Percentiles rank a stretch among this genome's conserved stretches.
These are phyloP conservation scores for Brienomyrus longianalis DNA, from an alignment of 2,113 vertebrate species.

Conservation along the genomic window DNA sequence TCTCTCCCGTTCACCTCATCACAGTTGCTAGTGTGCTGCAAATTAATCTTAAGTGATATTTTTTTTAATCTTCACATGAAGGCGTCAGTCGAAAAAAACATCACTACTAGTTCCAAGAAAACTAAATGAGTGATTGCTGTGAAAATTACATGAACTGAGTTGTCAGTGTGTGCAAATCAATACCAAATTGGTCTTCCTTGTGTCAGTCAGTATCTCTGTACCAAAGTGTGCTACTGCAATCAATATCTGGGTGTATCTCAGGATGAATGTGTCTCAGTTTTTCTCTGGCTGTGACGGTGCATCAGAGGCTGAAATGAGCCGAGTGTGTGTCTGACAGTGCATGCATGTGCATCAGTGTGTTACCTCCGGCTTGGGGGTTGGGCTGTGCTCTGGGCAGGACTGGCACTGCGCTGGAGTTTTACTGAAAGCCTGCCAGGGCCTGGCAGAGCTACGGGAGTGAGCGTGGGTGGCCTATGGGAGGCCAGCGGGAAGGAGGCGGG, in stretches of 20 bases:
- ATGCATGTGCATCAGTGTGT: conserved; percentile 49
- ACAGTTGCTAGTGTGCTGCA: not conserved
- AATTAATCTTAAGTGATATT: not conserved
- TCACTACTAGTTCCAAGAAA: not conserved
- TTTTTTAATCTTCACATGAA: not conserved
- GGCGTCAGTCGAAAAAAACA: not conserved
- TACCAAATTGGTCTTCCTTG: not conserved
- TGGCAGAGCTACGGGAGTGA: conserved; percentile 94
- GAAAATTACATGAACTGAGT: not conserved
- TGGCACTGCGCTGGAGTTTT: conserved; percentile 86
- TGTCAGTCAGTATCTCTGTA: not conserved
- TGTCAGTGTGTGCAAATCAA: not conserved
- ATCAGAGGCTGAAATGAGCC: not conserved
- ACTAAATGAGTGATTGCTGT: not conserved
- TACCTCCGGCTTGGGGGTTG: conserved; percentile 65
- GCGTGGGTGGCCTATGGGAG: conserved; percentile 83
- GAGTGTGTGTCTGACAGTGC: conserved; percentile 20
- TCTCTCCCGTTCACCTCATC: not conserved
- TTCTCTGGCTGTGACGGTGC: not conserved
- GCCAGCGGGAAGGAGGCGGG: conserved; percentile 57
- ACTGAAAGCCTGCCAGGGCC: conserved; percentile 99
- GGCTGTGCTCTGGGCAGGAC: conserved; percentile 75
- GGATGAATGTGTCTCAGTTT: not conserved
- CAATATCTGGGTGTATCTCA: not conserved
- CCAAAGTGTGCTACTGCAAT: not conserved